Conservation (phyloP, 1,140 invertebrate genomes). For the Ridgeia piscesae region DNA sequence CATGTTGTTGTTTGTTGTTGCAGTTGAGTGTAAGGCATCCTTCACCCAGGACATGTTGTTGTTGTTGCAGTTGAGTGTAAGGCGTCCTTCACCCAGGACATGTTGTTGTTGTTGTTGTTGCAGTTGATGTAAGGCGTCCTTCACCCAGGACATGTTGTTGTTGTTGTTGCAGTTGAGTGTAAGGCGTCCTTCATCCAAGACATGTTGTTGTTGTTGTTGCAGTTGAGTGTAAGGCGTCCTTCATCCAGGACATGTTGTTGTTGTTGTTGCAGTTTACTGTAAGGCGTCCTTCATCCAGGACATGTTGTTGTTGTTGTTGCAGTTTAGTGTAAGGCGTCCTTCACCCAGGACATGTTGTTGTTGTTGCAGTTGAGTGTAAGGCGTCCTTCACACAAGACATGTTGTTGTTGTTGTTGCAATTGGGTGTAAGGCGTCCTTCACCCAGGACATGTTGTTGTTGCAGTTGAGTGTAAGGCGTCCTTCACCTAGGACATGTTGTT, state of each 20-base stretch:
- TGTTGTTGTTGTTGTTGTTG: conserved; percentile 57
- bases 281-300: conserved; percentile 66
- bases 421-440: conserved; percentile 69
- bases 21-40: conserved; percentile 68
- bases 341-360: conserved; percentile 61
- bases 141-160: conserved; percentile 62
- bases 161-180: conserved; percentile 64
- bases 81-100: conserved; percentile 64
- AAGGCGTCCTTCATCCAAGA: conserved; percentile 66
- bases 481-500: conserved; percentile 64
- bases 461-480: conserved; percentile 68
- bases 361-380: conserved; percentile 67
- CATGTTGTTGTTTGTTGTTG: conserved; percentile 57
- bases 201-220: conserved; percentile 58
- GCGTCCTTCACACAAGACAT: conserved; percentile 64
- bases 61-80: conserved; percentile 67
- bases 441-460: conserved; percentile 60
- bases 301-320: conserved; percentile 58
- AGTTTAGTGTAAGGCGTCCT: conserved; percentile 69
- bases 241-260: conserved; percentile 62
- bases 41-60: conserved; percentile 63
- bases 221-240: conserved; percentile 69
- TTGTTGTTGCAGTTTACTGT: conserved; percentile 63
- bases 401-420: conserved; percentile 61
- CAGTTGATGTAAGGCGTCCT: conserved; percentile 70